These are phyloP conservation scores for Drosophila nr. perissopoda DNA, from an alignment of 2,888 invertebrate species.

Conservation along the genomic window DNA sequence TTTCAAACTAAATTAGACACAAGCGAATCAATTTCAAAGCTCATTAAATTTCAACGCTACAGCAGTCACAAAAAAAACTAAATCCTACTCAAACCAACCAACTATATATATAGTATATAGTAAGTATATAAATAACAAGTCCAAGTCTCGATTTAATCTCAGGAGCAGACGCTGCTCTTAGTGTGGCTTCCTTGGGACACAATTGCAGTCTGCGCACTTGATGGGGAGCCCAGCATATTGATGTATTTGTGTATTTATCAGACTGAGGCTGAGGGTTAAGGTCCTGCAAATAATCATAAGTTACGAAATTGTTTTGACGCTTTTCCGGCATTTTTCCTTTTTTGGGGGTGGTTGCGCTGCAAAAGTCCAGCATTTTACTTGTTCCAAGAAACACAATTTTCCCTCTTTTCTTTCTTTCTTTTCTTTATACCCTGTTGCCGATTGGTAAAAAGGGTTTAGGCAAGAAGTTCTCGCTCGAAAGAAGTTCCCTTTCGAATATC, in stretches of 20 bases:
- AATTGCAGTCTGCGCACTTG: slow-evolving; percentile 19
- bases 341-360: slow-evolving; percentile 14
- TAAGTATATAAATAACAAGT: background rate
- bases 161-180: slow-evolving; percentile 4
- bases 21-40: slow-evolving; percentile 73
- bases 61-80: background rate
- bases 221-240: slow-evolving; percentile 21
- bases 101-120: background rate
- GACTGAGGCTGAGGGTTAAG: slow-evolving; percentile 41
- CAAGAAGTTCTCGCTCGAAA: too few species aligned
- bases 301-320: slow-evolving; percentile 40
- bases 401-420: background rate
- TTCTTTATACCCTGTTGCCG: too few species aligned
- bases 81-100: background rate
- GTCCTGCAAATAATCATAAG: slow-evolving; percentile 61
- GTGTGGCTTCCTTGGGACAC: slow-evolving; percentile 24
- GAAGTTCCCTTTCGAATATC: background rate
- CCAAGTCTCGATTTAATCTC: slow-evolving; percentile 14
- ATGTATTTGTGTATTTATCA: slow-evolving; percentile 5
- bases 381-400: background rate
- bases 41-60: slow-evolving; percentile 61
- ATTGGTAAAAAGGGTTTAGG: background rate
- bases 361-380: background rate
- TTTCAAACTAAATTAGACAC: slow-evolving; percentile 66
- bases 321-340: background rate